Evolutionary conservation across 1,140 invertebrate genomes (phyloP), one percentile per base, ranked within the genome.

Genomic region (Lepidurus apus): DNA sequence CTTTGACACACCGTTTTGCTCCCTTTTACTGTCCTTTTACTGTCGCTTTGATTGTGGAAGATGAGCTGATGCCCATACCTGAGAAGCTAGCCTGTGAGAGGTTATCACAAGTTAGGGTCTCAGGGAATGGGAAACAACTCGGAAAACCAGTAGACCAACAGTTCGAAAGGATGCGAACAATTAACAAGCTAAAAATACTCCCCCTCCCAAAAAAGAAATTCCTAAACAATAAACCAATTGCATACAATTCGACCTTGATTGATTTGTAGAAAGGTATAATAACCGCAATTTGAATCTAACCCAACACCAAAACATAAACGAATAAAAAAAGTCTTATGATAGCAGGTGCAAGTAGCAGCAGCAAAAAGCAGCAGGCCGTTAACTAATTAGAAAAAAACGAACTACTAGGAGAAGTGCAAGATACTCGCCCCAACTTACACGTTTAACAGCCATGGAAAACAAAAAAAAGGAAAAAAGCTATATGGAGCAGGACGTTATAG

Each of bases 41-140:
- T 17, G 8, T 65, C 53, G 13, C 1, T n/a, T 11, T 21, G 6
- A 65, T 34, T 34, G 53, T n/a, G 17, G 53, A 65, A 65, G 17
- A 65, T 21, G 53, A 65, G 53, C 53, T 65, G 53, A 7, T 21
- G 53, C 78, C 78, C 78, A 79, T 79, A 79, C 78, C 78, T 74
- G 78, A 79, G 78, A 79, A 79, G 74, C 78, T 74, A 79, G 74
- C 78, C 78, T 79, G 78, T 79, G 78, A 79, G 44, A 75, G n/a
- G 74, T 44, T 75, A 44, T 79, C 78, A 79, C 78, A 79, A 79
- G 78, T 79, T 79, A 79, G 78, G 78, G 78, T 79, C 78, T 79
- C 78, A 79, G 78, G 78, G 78, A 79, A 79, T 47, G 78, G 78
- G 78, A 75, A 44, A 42, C 74, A 17, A 75, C 42, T 42, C 75